These are phyloP conservation scores for Myanophis thanlyinensis DNA, from an alignment of 2,113 vertebrate genomes.

Conservation along the genomic window DNA sequence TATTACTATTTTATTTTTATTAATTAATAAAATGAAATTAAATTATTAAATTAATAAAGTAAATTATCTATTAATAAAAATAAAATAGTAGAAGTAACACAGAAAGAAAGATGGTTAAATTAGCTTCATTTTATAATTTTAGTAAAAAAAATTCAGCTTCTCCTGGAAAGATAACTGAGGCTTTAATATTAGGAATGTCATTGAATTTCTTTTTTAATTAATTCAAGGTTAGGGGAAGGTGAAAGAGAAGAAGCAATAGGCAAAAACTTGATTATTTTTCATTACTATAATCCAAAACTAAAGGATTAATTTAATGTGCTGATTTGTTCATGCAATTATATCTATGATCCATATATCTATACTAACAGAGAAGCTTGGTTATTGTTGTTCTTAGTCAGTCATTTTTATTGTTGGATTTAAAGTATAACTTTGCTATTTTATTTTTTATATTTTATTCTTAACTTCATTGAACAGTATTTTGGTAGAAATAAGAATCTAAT, in stretches of 20 bases:
- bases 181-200: slow-evolving; percentile 55
- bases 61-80: neutral
- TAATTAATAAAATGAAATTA: neutral
- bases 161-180: slow-evolving; percentile 28
- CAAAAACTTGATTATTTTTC: slow-evolving; percentile 59
- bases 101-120: slow-evolving; percentile 1
- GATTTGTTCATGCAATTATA: neutral
- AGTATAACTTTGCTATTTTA: neutral
- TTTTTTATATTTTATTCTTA: neutral
- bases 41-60: neutral
- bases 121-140: accelerated
- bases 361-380: neutral
- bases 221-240: slow-evolving; percentile 63
- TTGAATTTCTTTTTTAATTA: slow-evolving; percentile 68
- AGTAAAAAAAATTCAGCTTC: neutral
- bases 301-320: slow-evolving; percentile 20
- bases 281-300: slow-evolving; percentile 57
- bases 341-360: neutral
- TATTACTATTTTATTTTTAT: neutral
- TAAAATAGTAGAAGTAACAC: neutral
- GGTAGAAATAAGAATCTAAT: neutral
- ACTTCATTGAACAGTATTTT: neutral
- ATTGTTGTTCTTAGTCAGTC: neutral
- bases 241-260: slow-evolving; percentile 53
- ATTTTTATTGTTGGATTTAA: neutral